Conservation (phyloP, 2,888 invertebrate species). For the Lysandra bellargus region DNA sequence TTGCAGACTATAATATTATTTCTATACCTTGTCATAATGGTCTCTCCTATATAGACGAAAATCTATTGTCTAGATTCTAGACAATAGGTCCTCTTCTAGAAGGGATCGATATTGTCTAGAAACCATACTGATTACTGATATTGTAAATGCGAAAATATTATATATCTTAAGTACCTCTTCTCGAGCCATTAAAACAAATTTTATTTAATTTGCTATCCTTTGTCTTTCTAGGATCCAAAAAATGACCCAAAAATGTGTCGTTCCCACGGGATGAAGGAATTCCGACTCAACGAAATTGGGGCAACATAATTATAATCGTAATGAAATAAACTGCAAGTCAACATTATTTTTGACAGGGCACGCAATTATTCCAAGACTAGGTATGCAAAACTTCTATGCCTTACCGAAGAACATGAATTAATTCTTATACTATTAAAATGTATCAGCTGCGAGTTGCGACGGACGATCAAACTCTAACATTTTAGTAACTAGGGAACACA, state of each 20-base stretch:
- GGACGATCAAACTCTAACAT: neutral
- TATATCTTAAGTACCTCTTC: no score
- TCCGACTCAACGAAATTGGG: neutral
- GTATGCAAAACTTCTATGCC: neutral
- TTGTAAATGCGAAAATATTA: no score
- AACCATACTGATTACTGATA: no score
- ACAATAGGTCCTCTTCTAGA: no score
- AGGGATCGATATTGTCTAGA: no score
- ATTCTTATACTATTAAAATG: neutral
- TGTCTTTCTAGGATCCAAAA: no score
- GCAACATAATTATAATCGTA: neutral
- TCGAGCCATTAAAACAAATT: no score
- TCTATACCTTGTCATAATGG: neutral
- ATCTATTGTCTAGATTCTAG: no score
- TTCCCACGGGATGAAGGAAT: no score
- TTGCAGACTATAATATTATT: neutral
- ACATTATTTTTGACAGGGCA: neutral
- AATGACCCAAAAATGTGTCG: no score
- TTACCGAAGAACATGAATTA: neutral
- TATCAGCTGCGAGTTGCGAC: neutral
- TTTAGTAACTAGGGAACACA: constrained; percentile 6
- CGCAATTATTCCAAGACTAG: neutral
- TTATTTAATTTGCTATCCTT: no score
- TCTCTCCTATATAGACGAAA: neutral
- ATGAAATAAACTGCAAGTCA: no score